Evolutionary conservation across 2,888 invertebrate genomes (phyloP).

Genomic region (Parnassius orleans): DNA sequence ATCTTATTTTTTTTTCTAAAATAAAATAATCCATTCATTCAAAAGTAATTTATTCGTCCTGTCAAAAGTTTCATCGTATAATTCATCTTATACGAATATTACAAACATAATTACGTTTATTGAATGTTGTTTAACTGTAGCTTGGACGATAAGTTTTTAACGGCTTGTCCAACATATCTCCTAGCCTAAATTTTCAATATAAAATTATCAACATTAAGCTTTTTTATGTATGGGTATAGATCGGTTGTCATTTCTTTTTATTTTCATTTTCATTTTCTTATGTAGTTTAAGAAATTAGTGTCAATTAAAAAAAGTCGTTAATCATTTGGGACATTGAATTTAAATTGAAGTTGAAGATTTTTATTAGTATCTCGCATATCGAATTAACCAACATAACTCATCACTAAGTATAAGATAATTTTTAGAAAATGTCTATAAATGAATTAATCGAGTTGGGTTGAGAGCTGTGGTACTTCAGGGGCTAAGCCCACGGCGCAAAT

Average conservation of each 20-base stretch:
- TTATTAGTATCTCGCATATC: no score
- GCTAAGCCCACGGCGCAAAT: no score
- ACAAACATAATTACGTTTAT: neutral
- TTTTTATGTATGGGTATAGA: neutral
- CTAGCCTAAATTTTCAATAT: neutral
- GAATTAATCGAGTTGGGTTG: no score
- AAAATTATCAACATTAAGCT: neutral
- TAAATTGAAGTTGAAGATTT: neutral
- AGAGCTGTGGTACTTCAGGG: no score
- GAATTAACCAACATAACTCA: no score
- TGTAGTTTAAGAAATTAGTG: constrained; percentile 6
- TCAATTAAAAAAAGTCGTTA: neutral
- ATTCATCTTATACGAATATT: neutral
- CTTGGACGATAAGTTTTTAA: constrained; percentile 8
- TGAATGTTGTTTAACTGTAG: constrained; percentile 9
- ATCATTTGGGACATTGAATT: neutral
- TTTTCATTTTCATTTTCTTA: neutral
- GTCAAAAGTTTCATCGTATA: constrained; percentile 1
- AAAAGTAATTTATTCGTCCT: neutral
- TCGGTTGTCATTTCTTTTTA: constrained; percentile 3
- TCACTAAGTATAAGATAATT: no score
- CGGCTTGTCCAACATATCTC: constrained; percentile 5
- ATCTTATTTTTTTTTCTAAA: no score
- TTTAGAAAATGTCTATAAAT: no score
- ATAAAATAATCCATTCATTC: no score